A percentile compares a stretch with the other conserved stretches of the same genome.
phyloP scores from a whole-genome alignment of 2,113 vertebrate genomes.

The Gymnocephalus cernua region DNA sequence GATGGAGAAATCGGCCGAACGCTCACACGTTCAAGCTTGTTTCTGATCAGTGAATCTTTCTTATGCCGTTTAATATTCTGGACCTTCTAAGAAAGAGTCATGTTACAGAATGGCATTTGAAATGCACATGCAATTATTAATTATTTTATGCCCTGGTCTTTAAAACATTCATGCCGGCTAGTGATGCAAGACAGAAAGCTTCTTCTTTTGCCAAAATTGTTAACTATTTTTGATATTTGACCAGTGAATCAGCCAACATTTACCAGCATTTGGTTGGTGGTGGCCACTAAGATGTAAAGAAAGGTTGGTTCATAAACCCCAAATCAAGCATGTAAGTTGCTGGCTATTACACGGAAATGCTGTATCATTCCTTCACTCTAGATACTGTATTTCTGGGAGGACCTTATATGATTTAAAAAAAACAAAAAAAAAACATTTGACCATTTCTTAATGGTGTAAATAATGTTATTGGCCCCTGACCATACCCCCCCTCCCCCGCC shows the following conservation, averaged over 20 bases:
- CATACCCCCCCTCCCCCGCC: conserved; percentile 13
- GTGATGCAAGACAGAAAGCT: neutral
- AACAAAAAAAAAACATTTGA: conserved; percentile 3
- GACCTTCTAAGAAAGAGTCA: neutral
- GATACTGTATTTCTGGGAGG: conserved; percentile 40
- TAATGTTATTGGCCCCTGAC: conserved; percentile 27
- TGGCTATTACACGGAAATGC: conserved; percentile 17
- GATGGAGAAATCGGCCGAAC: neutral
- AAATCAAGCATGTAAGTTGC: conserved; percentile 33
- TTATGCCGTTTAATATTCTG: conserved; percentile 6
- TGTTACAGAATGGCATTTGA: conserved; percentile 1
- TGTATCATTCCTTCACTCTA: neutral
- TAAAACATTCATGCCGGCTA: neutral
- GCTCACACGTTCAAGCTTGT: neutral
- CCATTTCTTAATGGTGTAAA: conserved; percentile 56
- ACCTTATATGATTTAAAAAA: conserved; percentile 9
- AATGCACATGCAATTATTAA: neutral
- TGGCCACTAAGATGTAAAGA: neutral
- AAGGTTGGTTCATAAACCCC: conserved; percentile 21
- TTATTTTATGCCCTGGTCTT: conserved; percentile 1
- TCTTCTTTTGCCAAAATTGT: neutral
- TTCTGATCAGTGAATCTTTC: conserved; percentile 11
- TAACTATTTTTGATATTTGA: conserved; percentile 6
- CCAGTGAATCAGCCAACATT: too few relatives aligned
- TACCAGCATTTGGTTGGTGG: neutral